Conservation (phyloP, 1,140 invertebrate genomes). For the Liolophura sinensis region DNA sequence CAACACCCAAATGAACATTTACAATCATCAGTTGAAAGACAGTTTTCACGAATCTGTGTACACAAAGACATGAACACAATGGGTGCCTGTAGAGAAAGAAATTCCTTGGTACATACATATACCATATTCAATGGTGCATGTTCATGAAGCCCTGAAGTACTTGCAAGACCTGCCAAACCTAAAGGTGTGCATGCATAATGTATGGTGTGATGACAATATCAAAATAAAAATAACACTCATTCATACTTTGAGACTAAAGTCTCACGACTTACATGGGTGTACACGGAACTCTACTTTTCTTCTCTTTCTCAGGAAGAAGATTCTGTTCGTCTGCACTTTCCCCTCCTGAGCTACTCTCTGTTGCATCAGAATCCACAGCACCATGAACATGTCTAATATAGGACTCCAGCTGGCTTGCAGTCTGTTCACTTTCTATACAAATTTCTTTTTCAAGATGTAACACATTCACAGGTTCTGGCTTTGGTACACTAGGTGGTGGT, state of each 20-base stretch:
- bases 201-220: too few species aligned
- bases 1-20: too few species aligned
- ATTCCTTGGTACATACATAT: too few species aligned
- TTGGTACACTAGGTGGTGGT: slow-evolving; percentile 11
- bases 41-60: too few species aligned
- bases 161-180: too few species aligned
- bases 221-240: neutral
- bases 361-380: slow-evolving; percentile 87
- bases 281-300: slow-evolving; percentile 18
- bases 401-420: slow-evolving; percentile 67
- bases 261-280: neutral
- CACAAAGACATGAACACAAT: too few species aligned
- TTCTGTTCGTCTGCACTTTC: slow-evolving; percentile 89
- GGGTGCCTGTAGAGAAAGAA: too few species aligned
- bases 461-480: slow-evolving; percentile 29
- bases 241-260: neutral
- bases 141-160: too few species aligned
- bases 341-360: slow-evolving; percentile 88
- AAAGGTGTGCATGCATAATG: too few species aligned
- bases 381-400: slow-evolving; percentile 73
- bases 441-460: slow-evolving; percentile 41
- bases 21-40: too few species aligned
- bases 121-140: too few species aligned
- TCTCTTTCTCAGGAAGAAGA: slow-evolving; percentile 19
- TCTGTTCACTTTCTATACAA: slow-evolving; percentile 45